These are phyloP conservation scores for Tarsius wallacei DNA, from an alignment of 2,797 vertebrate genomes.

Conservation along the genomic window DNA sequence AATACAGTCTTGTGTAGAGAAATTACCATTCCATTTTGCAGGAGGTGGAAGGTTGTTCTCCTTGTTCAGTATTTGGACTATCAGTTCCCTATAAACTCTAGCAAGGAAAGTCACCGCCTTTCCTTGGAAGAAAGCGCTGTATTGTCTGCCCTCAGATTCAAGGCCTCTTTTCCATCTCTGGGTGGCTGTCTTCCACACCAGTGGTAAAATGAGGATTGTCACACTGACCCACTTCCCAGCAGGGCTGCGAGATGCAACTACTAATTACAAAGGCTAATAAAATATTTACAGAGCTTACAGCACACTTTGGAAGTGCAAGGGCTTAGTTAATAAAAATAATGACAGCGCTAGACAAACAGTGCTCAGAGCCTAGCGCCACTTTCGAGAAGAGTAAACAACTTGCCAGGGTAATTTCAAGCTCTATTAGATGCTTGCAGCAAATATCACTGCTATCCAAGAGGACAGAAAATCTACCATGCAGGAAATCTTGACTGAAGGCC, in stretches of 20 bases:
- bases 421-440: slow-evolving; percentile 73
- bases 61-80: not conserved
- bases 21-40: not conserved
- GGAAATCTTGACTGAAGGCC: slow-evolving; percentile 54
- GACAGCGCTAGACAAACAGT: slow-evolving; percentile 55
- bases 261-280: slow-evolving; percentile 84
- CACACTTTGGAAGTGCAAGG: slow-evolving; percentile 65
- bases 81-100: not conserved
- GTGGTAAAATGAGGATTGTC: not conserved
- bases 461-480: slow-evolving; percentile 33
- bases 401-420: slow-evolving; percentile 80
- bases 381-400: slow-evolving; percentile 72
- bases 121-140: not conserved
- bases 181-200: not conserved
- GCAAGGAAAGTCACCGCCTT: not conserved
- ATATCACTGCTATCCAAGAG: slow-evolving; percentile 56
- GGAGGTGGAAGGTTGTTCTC: not conserved
- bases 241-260: not conserved
- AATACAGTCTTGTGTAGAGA: too few species aligned
- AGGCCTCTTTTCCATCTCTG: not conserved
- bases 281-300: slow-evolving; percentile 81
- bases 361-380: slow-evolving; percentile 9
- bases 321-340: slow-evolving; percentile 77
- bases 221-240: slow-evolving; percentile 80
- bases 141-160: not conserved